Percentiles rank a stretch among this genome's conserved stretches.
Conservation (phyloP, 2,888 invertebrate species). For the Pristionchus japonicus region DNA sequence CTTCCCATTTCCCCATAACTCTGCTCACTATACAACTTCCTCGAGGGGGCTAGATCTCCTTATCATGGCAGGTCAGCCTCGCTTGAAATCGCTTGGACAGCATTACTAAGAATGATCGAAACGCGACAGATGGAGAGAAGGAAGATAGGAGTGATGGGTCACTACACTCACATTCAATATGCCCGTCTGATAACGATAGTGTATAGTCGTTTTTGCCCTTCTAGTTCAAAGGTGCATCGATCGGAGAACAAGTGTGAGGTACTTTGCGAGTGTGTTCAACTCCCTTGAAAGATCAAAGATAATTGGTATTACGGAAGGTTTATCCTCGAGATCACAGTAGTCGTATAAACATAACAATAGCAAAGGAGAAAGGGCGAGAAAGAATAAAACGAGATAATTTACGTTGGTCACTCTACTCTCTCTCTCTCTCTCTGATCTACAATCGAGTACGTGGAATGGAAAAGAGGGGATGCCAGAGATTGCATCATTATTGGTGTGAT, state of each 20-base stretch:
- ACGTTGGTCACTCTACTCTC: not conserved
- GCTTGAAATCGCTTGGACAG: constrained; percentile 1
- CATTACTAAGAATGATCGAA: not conserved
- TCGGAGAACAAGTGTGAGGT: not conserved
- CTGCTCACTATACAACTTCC: not conserved
- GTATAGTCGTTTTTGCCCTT: constrained; percentile 4
- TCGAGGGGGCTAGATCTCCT: not conserved
- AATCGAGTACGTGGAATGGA: constrained; percentile 2
- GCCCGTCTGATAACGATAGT: constrained; percentile 6
- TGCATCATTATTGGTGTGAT: not conserved
- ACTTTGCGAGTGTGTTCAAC: constrained; percentile 24
- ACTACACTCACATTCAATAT: not conserved
- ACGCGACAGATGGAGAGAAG: not conserved
- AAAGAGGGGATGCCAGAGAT: not conserved
- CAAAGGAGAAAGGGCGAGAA: not conserved
- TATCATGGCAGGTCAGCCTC: not conserved
- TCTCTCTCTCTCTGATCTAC: not conserved
- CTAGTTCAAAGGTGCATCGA: not conserved
- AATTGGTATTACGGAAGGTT: not conserved
- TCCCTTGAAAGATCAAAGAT: not conserved
- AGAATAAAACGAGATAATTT: constrained; percentile 17
- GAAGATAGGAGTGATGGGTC: constrained; percentile 3
- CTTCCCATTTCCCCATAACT: not conserved
- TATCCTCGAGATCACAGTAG: constrained; percentile 25
- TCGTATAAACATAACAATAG: constrained; percentile 34